Percentiles rank a stretch among this genome's conserved stretches.
These are phyloP conservation scores for Panagrolaimus sp. DNA, from an alignment of 1,140 invertebrate genomes.

Conservation along the genomic window DNA sequence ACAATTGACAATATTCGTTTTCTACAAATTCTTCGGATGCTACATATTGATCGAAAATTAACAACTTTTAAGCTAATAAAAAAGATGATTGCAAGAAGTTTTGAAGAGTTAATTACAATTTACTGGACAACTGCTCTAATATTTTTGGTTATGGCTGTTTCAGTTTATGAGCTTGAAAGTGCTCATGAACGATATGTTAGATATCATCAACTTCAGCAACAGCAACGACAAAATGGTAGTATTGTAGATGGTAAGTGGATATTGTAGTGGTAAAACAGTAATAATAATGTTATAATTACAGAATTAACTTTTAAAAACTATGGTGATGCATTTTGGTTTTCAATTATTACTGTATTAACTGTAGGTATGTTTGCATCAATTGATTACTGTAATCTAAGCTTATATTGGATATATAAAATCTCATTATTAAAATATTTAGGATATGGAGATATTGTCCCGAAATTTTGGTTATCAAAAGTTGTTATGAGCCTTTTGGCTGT, in stretches of 20 bases:
- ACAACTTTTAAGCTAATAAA: slow-evolving; percentile 42
- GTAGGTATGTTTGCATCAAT: slow-evolving; percentile 6
- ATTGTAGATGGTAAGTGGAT: background rate
- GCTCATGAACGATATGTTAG: background rate
- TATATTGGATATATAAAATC: background rate
- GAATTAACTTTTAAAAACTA: slow-evolving; percentile 26
- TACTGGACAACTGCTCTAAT: slow-evolving; percentile 46
- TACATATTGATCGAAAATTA: slow-evolving; percentile 33
- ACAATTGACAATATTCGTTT: slow-evolving; percentile 4
- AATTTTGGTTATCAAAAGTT: slow-evolving; percentile 37
- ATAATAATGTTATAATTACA: background rate
- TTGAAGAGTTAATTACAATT: slow-evolving; percentile 36
- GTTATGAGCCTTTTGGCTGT: slow-evolving; percentile 37
- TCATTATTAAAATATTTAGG: slow-evolving; percentile 22
- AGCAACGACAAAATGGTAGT: background rate
- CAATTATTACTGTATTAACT: slow-evolving; percentile 33
- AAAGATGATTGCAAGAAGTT: slow-evolving; percentile 39
- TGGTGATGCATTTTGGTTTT: slow-evolving; percentile 44
- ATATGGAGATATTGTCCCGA: slow-evolving; percentile 47
- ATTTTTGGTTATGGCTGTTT: slow-evolving; percentile 32
- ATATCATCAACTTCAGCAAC: background rate
- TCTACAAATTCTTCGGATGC: background rate
- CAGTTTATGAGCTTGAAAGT: slow-evolving; percentile 31
- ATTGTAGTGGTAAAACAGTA: background rate
- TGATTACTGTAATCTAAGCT: background rate